Conservation (phyloP, 2,113 vertebrate genomes). For the Rostratula benghalensis region DNA sequence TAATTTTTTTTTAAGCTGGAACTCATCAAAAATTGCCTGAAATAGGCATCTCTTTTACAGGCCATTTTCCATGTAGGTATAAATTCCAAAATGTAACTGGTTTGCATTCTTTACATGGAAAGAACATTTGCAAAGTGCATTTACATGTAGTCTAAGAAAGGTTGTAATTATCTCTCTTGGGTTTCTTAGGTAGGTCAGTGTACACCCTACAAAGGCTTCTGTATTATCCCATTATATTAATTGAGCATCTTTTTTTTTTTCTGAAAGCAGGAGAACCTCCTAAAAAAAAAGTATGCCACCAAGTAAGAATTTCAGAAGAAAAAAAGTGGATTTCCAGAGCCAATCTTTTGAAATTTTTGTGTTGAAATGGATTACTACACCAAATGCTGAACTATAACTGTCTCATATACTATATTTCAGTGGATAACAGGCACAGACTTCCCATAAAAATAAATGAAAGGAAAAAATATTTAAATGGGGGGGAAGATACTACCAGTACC, state of each 20-base stretch:
- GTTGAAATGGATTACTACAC: not conserved
- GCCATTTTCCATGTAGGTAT: not conserved
- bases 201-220: constrained; percentile 1
- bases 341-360: not conserved
- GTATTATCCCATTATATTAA: not conserved
- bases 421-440: not conserved
- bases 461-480: not conserved
- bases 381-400: not conserved
- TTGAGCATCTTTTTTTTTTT: not conserved
- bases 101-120: constrained; percentile 10
- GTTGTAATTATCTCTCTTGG: constrained; percentile 8
- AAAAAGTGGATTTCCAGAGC: not conserved
- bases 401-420: not conserved
- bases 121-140: not conserved
- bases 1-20: constrained; percentile 43
- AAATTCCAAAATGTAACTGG: constrained; percentile 38
- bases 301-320: not conserved
- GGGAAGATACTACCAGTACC: not conserved
- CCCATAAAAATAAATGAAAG: not conserved
- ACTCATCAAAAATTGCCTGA: constrained; percentile 51
- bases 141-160: constrained; percentile 5
- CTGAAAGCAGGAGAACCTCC: not conserved
- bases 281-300: not conserved
- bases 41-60: constrained; percentile 39
- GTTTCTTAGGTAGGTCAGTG: constrained; percentile 14